Evolutionary conservation across 2,113 vertebrate genomes (phyloP).

Genomic region (Psittacula cyanocephala): DNA sequence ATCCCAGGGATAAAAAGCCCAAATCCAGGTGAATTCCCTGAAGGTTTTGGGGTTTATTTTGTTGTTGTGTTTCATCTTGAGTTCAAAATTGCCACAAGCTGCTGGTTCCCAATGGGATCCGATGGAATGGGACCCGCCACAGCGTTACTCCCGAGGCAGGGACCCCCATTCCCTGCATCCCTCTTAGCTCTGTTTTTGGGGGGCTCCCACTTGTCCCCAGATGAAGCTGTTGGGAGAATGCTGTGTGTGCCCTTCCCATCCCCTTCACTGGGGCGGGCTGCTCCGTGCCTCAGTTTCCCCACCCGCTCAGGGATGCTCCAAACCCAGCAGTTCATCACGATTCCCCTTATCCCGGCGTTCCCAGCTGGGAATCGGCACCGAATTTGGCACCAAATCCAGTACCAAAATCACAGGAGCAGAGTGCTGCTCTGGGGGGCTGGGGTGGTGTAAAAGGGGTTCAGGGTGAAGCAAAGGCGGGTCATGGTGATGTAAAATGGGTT

Average conservation of each 20-base stretch:
- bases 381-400: background rate
- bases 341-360: background rate
- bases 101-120: background rate
- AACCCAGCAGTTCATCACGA: accelerated
- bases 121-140: background rate
- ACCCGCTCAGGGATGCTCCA: background rate
- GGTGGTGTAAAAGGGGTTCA: too few species aligned
- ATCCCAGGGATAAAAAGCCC: background rate
- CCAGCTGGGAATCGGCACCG: background rate
- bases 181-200: background rate
- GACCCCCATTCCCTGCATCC: background rate
- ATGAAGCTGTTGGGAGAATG: background rate
- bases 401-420: background rate
- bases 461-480: too few species aligned
- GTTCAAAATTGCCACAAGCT: background rate
- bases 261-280: background rate
- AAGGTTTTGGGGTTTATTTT: background rate
- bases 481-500: too few species aligned
- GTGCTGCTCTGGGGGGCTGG: background rate
- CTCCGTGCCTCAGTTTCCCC: background rate
- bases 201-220: background rate
- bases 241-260: accelerated
- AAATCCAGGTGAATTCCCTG: background rate
- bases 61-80: background rate
- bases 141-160: too few species aligned